Percentiles rank a stretch among this genome's conserved stretches.
These are phyloP conservation scores for Dromius quadrimaculatus DNA, from an alignment of 2,888 invertebrate genomes.

Conservation along the genomic window DNA sequence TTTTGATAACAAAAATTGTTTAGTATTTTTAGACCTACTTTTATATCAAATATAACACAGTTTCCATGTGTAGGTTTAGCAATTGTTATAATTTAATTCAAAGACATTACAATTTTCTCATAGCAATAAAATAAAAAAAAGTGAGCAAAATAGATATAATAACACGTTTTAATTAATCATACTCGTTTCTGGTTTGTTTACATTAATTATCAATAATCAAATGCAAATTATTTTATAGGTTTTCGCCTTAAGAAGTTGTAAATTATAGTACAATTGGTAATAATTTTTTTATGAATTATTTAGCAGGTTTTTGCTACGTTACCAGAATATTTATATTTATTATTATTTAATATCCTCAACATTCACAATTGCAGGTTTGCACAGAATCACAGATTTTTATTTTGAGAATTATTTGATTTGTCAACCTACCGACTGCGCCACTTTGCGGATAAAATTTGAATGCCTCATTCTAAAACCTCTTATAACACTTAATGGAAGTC, in stretches of 20 bases:
- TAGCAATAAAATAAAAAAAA: neutral
- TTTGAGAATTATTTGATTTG: too few species aligned
- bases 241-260: neutral
- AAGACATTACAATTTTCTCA: slow-evolving; percentile 1
- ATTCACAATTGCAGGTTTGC: too few species aligned
- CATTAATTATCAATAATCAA: neutral
- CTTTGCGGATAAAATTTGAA: too few species aligned
- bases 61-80: slow-evolving; percentile 10
- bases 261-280: neutral
- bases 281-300: neutral
- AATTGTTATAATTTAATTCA: slow-evolving; percentile 10
- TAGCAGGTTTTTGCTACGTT: too few species aligned
- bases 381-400: too few species aligned
- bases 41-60: slow-evolving; percentile 14
- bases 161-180: slow-evolving; percentile 6
- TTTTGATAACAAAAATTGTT: slow-evolving; percentile 13
- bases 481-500: too few species aligned
- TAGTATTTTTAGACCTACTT: slow-evolving; percentile 23
- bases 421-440: too few species aligned
- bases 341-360: too few species aligned
- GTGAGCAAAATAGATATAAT: neutral
- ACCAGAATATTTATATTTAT: too few species aligned
- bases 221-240: neutral
- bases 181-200: slow-evolving; percentile 2
- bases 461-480: too few species aligned